Evolutionary conservation across 1,140 invertebrate genomes (phyloP).

Genomic region (Drosophila obscura): DNA sequence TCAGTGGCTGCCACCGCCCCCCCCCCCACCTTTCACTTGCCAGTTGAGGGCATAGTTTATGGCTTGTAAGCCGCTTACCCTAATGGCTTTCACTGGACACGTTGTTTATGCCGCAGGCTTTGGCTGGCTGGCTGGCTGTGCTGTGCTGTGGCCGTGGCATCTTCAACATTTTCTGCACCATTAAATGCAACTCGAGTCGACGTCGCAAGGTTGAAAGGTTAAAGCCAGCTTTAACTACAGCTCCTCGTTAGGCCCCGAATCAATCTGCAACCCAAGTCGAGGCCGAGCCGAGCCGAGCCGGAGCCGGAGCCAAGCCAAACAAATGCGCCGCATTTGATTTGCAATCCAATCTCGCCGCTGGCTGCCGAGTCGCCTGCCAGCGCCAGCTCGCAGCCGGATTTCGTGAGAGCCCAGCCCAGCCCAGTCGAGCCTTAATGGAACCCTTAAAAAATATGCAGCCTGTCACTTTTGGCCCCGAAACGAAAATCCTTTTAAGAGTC

Average conservation of each 20-base stretch:
- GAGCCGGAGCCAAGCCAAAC: constrained; percentile 26
- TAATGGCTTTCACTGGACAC: constrained; percentile 35
- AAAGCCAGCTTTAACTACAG: constrained; percentile 9
- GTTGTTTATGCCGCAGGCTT: constrained; percentile 12
- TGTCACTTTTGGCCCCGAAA: constrained; percentile 18
- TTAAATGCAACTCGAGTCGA: constrained; percentile 46
- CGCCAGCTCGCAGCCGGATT: constrained; percentile 2
- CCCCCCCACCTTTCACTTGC: neutral
- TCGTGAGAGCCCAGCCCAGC: too few species aligned
- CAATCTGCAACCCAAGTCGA: constrained; percentile 1
- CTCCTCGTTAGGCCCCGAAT: neutral
- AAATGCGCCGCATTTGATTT: constrained; percentile 41
- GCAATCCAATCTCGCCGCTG: constrained; percentile 39
- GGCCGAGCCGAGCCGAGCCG: neutral
- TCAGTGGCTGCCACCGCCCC: neutral
- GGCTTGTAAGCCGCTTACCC: constrained; percentile 53
- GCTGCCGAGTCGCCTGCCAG: constrained; percentile 23
- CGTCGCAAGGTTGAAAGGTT: constrained; percentile 5
- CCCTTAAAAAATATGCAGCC: constrained; percentile 38
- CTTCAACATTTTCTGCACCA: constrained; percentile 54
- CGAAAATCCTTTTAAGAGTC: constrained; percentile 10
- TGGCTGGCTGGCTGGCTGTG: too few species aligned
- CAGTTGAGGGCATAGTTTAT: constrained; percentile 39
- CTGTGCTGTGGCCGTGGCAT: neutral
- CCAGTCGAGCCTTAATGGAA: constrained; percentile 14